Percentiles rank a stretch among this genome's conserved stretches.
phyloP scores from a whole-genome alignment of 2,797 vertebrate species.

The Alouatta caraya region DNA sequence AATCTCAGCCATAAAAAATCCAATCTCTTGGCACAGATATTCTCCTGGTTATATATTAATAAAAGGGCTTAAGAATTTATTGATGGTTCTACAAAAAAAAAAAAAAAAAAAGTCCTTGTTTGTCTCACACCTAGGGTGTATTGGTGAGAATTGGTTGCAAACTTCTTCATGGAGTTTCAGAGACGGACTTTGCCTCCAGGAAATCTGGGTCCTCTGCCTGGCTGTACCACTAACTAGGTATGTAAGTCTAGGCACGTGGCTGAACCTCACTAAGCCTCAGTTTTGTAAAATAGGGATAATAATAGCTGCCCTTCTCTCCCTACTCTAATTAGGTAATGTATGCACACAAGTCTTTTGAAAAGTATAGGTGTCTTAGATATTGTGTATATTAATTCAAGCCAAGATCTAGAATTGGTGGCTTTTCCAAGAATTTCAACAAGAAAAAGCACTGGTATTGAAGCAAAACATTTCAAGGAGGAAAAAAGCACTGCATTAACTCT shows the following conservation, averaged over 20 bases:
- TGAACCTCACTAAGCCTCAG: not conserved
- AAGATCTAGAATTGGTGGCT: not conserved
- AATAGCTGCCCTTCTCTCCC: not conserved
- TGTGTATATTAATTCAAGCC: not conserved
- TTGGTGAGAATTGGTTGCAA: not conserved
- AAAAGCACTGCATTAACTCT: not conserved
- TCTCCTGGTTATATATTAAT: not conserved
- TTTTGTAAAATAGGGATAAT: not conserved
- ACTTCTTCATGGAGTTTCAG: not conserved
- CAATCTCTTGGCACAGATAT: not conserved
- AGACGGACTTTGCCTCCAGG: not conserved
- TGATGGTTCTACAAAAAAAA: not conserved
- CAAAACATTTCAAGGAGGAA: not conserved
- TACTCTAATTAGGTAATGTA: not conserved
- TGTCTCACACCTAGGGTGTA: not conserved
- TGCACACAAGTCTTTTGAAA: not conserved
- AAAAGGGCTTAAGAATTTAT: not conserved
- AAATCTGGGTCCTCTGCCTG: not conserved
- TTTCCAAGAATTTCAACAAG: not conserved
- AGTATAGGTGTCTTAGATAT: not conserved
- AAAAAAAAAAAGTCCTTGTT: not conserved
- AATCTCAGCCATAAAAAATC: slow-evolving; percentile 12
- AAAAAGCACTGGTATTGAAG: not conserved
- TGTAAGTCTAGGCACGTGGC: not conserved
- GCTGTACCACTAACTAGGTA: not conserved